phyloP scores from a whole-genome alignment of 2,888 invertebrate species.

The Pherbina coryleti region DNA sequence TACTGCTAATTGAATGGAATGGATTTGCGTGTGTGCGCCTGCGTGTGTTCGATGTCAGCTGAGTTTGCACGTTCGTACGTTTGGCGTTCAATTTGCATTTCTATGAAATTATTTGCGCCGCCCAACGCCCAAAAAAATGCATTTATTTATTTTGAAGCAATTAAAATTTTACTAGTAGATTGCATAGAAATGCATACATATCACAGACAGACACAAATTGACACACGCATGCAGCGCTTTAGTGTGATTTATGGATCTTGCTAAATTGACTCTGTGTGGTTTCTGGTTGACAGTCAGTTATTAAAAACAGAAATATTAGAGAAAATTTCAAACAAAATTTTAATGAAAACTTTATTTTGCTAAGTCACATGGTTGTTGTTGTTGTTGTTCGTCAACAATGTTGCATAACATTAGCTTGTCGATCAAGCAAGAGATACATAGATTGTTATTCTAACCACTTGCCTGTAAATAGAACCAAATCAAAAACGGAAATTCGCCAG shows the following conservation, averaged over 20 bases:
- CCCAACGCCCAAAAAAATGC: not conserved
- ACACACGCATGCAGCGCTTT: not conserved
- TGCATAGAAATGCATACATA: not conserved
- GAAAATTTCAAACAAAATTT: not conserved
- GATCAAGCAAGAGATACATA: not conserved
- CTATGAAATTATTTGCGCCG: not conserved
- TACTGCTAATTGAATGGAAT: slow-evolving; percentile 23
- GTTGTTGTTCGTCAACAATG: not conserved
- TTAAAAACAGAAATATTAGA: not conserved
- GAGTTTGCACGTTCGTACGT: not conserved
- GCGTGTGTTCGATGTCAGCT: not conserved
- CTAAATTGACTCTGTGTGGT: slow-evolving; percentile 14
- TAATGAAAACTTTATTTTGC: not conserved
- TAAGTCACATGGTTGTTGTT: not conserved
- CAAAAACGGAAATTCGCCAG: no score
- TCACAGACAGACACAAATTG: not conserved
- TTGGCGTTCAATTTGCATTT: not conserved
- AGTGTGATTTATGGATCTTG: slow-evolving; percentile 21
- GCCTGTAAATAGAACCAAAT: no score
- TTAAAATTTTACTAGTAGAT: slow-evolving; percentile 22
- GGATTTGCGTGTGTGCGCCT: slow-evolving; percentile 15
- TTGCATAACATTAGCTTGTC: not conserved
- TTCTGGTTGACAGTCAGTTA: slow-evolving; percentile 2
- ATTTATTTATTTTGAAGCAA: slow-evolving; percentile 28
- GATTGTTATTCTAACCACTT: not conserved